Percentiles rank a stretch among this genome's conserved stretches.
Evolutionary conservation across 2,797 vertebrate species (phyloP).

Genomic region (Spondyliosoma cantharus): DNA sequence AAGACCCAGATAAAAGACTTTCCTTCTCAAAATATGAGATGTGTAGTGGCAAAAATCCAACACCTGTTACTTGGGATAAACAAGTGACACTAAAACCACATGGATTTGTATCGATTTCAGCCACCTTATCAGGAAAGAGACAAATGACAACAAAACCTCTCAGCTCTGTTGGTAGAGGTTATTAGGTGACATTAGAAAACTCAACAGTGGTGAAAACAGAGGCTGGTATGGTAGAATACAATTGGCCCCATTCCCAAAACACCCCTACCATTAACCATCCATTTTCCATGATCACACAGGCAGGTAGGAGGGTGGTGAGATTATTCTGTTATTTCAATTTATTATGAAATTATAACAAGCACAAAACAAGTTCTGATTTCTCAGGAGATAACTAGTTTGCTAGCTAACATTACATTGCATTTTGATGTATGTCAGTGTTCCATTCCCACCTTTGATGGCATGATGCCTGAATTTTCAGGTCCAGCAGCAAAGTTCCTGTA

Average conservation of each 20-base stretch:
- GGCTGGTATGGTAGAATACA: neutral
- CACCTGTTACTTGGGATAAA: neutral
- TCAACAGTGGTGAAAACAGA: neutral
- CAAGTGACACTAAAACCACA: neutral
- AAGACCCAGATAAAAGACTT: slow-evolving; percentile 19
- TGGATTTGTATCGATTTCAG: slow-evolving; percentile 8
- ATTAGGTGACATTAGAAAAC: slow-evolving; percentile 31
- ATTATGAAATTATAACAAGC: too few species aligned
- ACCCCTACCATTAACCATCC: too few species aligned
- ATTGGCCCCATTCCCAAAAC: neutral
- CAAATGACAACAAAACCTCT: slow-evolving; percentile 17
- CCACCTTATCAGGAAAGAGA: neutral
- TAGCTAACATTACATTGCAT: too few species aligned
- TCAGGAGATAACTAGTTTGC: too few species aligned
- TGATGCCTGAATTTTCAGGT: too few species aligned
- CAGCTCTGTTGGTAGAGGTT: slow-evolving; percentile 15
- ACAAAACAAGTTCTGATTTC: too few species aligned
- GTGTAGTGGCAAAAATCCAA: neutral
- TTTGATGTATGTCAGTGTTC: too few species aligned
- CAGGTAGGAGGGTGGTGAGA: too few species aligned
- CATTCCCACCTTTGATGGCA: too few species aligned
- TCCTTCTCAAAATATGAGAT: slow-evolving; percentile 4
- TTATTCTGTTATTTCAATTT: too few species aligned
- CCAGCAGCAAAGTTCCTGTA: too few species aligned
- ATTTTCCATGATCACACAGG: too few species aligned